Base-by-base conservation (phyloP, 2,113 vertebrate species). In the Corythornis vintsioides region DNA sequence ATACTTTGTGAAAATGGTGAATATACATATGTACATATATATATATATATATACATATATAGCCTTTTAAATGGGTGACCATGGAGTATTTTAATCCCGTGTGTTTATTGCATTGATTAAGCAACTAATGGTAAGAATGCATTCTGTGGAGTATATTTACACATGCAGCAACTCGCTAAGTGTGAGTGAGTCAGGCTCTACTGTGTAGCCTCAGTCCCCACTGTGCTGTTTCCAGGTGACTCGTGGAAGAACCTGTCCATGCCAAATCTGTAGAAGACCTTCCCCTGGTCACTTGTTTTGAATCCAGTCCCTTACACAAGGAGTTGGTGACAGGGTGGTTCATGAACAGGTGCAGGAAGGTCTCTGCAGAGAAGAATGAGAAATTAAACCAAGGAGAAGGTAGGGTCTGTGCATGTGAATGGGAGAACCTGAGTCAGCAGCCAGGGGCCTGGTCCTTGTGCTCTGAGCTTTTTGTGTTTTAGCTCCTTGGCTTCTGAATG, bases 161-260 rank as follows among this genome's bases (percentile, higher is more conserved):
- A 24, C 7, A 21, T 40, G 42, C 26, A 45, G 24, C 56, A 40
- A 10, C 38, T 74, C 26, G 40, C 38, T 74, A 28, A 7, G 4
- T 56, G 25, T 81, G 42, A 52, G 33, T 75, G 80, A 31, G 26
- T 91, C 43, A 52, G 53, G 14, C 15, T 52, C 56, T 55, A 13
- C n/a, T 8, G 11, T 5, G 4, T 38, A 11, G 14, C 72, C 26
- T 82, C 7, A 13, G 42, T 40, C 24, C 7, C 6, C 3, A 11
- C 19, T 35, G 29, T 57, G 24, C 25, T 29, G 45, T 31, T 40
- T 72, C n/a, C 47, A 52, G 53, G 59, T 24, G 31, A 29, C 57
- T 20, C 8, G 52, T 0, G 1, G 35, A 45, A 47, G 16, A 76
- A 66, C 18, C 26, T 43, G 2, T 22, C 31, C 3, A 8, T 0